Evolutionary conservation across 2,888 invertebrate genomes (phyloP).

Genomic region (Girardia tigrina): DNA sequence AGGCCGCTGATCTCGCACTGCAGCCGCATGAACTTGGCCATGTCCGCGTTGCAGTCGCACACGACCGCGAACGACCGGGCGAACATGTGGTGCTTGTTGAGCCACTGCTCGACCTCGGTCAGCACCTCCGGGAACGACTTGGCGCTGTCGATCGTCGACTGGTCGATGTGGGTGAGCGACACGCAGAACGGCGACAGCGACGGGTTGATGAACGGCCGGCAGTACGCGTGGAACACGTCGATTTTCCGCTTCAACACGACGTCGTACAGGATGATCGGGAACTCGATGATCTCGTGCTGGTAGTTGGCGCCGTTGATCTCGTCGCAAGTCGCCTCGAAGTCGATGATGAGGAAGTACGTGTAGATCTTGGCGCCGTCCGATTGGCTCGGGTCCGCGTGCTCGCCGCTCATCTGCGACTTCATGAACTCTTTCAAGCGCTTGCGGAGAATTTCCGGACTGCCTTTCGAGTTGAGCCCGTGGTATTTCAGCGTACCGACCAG

Average conservation of each 20-base stretch:
- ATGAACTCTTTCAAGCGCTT: constrained; percentile 26
- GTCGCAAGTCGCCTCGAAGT: constrained; percentile 57
- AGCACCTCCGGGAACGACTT: constrained; percentile 53
- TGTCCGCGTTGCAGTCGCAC: constrained; percentile 53
- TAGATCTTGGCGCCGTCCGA: constrained; percentile 23
- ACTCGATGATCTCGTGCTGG: constrained; percentile 57
- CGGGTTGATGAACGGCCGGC: constrained; percentile 52
- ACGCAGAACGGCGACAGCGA: constrained; percentile 54
- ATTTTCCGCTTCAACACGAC: constrained; percentile 46
- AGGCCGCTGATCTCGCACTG: constrained; percentile 54
- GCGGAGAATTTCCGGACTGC: background rate
- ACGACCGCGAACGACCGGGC: constrained; percentile 37
- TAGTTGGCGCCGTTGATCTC: constrained; percentile 46
- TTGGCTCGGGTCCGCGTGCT: background rate
- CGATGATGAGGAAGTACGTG: constrained; percentile 50
- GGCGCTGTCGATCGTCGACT: constrained; percentile 53
- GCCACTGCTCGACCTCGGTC: constrained; percentile 49
- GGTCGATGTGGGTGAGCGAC: constrained; percentile 54
- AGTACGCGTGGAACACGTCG: constrained; percentile 53
- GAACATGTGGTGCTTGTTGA: constrained; percentile 21
- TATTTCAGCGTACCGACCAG: constrained; percentile 43
- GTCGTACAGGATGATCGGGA: constrained; percentile 55
- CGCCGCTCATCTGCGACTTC: background rate
- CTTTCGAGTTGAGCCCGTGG: background rate
- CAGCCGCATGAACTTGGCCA: constrained; percentile 55